Evolutionary conservation across 2,797 vertebrate species (phyloP).

Genomic region (Acrocephalus scirpaceus): DNA sequence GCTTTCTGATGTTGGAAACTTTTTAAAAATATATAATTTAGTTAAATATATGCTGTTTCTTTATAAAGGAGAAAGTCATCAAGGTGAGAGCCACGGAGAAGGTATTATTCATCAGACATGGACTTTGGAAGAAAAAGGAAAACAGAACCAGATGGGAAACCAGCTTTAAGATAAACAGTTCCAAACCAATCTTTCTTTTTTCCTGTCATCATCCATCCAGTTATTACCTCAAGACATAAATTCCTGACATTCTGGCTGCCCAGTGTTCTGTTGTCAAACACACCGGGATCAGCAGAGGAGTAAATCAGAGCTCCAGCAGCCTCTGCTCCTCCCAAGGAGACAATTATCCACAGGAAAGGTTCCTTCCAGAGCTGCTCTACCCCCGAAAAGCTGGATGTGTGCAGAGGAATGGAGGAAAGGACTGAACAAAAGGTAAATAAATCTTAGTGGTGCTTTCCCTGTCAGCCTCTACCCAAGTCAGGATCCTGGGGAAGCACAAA

Average conservation of each 20-base stretch:
- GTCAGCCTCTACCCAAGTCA: not conserved
- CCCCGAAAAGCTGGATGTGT: not conserved
- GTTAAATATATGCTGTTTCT: not conserved
- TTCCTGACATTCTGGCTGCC: not conserved
- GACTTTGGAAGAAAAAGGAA: not conserved
- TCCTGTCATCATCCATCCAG: not conserved
- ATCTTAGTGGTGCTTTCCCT: not conserved
- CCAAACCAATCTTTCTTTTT: not conserved
- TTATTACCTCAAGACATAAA: not conserved
- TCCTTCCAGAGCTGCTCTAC: not conserved
- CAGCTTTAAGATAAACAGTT: not conserved
- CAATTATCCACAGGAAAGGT: not conserved
- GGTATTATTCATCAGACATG: not conserved
- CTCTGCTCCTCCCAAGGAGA: not conserved
- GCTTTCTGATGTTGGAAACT: not conserved
- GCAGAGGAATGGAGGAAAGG: not conserved
- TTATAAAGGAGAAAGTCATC: not conserved
- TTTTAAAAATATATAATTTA: not conserved
- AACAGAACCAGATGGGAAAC: not conserved
- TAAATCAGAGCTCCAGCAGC: not conserved
- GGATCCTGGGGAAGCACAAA: not conserved
- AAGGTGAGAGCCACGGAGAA: not conserved
- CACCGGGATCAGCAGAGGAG: not conserved
- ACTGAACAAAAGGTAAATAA: not conserved
- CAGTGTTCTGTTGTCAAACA: not conserved